Evolutionary conservation across 2,888 invertebrate genomes (phyloP), one percentile per base, ranked within the genome.

Genomic region (Ethmia dodecea): DNA sequence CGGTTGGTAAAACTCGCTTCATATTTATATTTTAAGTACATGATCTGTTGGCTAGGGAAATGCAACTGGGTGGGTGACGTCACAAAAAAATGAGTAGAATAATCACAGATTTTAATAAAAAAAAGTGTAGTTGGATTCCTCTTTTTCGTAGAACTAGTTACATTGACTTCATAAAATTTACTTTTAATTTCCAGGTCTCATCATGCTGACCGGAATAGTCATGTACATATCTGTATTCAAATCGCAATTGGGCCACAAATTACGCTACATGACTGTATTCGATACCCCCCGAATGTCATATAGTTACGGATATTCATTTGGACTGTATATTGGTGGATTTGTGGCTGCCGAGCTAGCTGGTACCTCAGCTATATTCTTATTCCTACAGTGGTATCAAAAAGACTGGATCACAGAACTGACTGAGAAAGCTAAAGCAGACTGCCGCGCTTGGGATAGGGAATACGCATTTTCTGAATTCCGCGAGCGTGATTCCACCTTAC

Each of bases 191-290:
- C 33, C 86, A 96, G 96, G 96, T 70, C 88, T 96, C 45, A 88
- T 95, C 49, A 95, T 96, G 94, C 89, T 96, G 55, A 93, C 94
- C 52, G 96, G 95, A 31, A 90, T 96, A 72, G 94, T 96, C 61
- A 94, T 96, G 89, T 96, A 96, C 89, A 95, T 96, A 86, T 95
- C 96, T 37, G 92, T 95, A 60, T 93, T 96, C 72, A 96, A 96
- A 78, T 93, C 95, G 6, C 96, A 96, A 89, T 90, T 96, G 28
- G 95, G 95, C 28, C 92, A 93, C 60, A 96, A 96, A 76, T 86
- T 96, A 39, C 89, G 94, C 42, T 92, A 95, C 40, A 90, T 92
- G 63, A 93, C 94, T 12, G 89, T 92, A 33, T 89, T 93, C 40
- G 91, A 93, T 61, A 92, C 92, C 25, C 92, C 95, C 1, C 87